phyloP scores from a whole-genome alignment of 2,888 invertebrate species.

The Andricus curvator region DNA sequence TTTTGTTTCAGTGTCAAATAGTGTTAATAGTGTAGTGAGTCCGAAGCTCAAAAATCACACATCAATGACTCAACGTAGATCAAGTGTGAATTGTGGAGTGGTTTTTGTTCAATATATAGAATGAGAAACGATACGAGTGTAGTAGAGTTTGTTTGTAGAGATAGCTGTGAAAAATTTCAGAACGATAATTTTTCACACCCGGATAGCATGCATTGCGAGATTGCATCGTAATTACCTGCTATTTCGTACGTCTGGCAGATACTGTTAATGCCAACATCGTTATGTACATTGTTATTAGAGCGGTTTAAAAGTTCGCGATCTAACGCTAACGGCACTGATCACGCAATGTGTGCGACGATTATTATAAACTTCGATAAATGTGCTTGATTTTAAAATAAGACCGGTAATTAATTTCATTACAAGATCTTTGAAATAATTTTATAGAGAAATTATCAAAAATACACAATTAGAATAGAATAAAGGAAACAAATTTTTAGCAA shows the following conservation, averaged over 20 bases:
- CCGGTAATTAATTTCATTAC: too few relatives aligned
- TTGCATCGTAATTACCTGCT: constrained; percentile 57
- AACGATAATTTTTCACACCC: constrained; percentile 55
- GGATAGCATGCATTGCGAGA: constrained; percentile 52
- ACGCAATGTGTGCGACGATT: constrained; percentile 56
- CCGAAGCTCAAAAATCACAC: neutral
- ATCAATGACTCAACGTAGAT: constrained; percentile 4
- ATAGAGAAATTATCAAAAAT: too few relatives aligned
- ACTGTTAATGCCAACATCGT: constrained; percentile 54
- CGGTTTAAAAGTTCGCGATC: constrained; percentile 52
- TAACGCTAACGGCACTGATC: constrained; percentile 50
- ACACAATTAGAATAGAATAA: too few relatives aligned
- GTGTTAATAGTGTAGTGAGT: too few relatives aligned
- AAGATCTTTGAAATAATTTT: too few relatives aligned
- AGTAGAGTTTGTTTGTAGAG: constrained; percentile 38
- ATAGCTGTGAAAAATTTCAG: constrained; percentile 52
- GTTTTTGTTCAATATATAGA: neutral
- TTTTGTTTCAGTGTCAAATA: too few relatives aligned
- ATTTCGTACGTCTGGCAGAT: constrained; percentile 51
- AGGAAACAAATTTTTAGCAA: too few relatives aligned
- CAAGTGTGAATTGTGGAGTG: neutral
- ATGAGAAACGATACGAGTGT: neutral
- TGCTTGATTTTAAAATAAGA: neutral
- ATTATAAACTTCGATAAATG: constrained; percentile 44
- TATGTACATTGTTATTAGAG: constrained; percentile 54